phyloP scores from a whole-genome alignment of 2,113 vertebrate species.

The Rhinopithecus roxellana region DNA sequence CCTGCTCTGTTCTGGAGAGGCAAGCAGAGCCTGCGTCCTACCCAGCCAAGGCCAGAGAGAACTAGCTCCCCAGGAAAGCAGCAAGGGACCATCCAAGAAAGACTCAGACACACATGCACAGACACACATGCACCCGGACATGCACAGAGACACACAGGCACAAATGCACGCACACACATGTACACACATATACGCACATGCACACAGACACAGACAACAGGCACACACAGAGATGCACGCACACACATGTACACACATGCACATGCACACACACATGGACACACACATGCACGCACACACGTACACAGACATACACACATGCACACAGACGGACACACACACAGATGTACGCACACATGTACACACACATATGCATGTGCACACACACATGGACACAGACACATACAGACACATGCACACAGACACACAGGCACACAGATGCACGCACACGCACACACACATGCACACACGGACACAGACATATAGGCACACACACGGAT shows the following conservation, averaged over 20 bases:
- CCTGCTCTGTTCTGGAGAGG: not conserved
- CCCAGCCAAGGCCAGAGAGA: not conserved
- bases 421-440: too few species aligned
- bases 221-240: not conserved
- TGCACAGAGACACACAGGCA: not conserved
- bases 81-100: not conserved
- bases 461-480: not conserved
- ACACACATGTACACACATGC: not conserved
- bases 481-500: too few species aligned
- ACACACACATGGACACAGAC: too few species aligned
- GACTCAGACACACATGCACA: not conserved
- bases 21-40: not conserved
- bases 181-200: not conserved
- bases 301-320: too few species aligned
- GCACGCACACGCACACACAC: too few species aligned
- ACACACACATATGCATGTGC: rapidly evolving
- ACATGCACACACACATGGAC: too few species aligned
- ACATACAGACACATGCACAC: not conserved
- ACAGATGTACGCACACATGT: rapidly evolving
- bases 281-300: too few species aligned
- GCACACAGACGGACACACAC: too few species aligned
- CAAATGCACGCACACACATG: not conserved
- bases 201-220: not conserved
- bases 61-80: not conserved
- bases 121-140: not conserved